Percentiles rank a stretch among this genome's conserved stretches.
phyloP scores from a whole-genome alignment of 2,888 invertebrate genomes.

The Microctonus hyperodae region DNA sequence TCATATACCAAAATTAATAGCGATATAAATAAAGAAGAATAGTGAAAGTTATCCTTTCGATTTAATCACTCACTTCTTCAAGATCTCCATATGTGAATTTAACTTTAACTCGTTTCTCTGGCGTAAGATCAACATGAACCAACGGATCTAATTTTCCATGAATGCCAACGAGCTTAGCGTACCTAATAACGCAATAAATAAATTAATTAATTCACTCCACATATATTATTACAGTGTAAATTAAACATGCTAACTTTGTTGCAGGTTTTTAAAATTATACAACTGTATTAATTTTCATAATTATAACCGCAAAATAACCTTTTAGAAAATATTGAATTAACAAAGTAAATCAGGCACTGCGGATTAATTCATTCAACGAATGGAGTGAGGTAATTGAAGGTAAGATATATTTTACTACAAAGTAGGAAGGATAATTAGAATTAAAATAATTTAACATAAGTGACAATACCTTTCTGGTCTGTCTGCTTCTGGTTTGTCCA shows the following conservation, averaged over 20 bases:
- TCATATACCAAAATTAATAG: no score
- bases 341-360: no score
- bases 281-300: no score
- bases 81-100: slow-evolving; percentile 81
- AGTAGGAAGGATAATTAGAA: no score
- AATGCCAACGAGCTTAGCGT: slow-evolving; percentile 80
- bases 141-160: slow-evolving; percentile 92
- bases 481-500: slow-evolving; percentile 86
- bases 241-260: no score
- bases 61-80: slow-evolving; percentile 67
- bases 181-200: slow-evolving; percentile 65
- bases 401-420: no score
- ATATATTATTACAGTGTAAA: no score
- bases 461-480: slow-evolving; percentile 85
- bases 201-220: no score
- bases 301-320: not conserved
- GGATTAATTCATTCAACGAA: no score
- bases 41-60: slow-evolving; percentile 8
- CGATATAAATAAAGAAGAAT: slow-evolving; percentile 1
- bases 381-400: no score
- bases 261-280: no score
- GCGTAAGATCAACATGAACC: slow-evolving; percentile 85
- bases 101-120: slow-evolving; percentile 87
- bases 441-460: no score
- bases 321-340: slow-evolving; percentile 20